Evolutionary conservation across 1,140 invertebrate genomes (phyloP).

Genomic region (Orchestia grillus): DNA sequence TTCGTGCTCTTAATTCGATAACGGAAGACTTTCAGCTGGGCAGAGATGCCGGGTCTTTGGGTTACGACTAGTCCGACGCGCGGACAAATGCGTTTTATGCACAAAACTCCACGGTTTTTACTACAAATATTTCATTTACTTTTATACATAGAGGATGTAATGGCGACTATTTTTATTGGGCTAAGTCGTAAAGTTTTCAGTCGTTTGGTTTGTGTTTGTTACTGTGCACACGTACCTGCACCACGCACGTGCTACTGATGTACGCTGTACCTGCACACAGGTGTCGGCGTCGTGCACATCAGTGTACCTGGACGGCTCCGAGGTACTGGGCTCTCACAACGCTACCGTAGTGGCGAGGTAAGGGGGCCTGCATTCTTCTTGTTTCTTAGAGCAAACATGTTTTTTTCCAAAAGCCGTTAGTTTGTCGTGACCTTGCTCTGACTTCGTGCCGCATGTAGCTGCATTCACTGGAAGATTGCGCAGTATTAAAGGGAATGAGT

Average conservation of each 20-base stretch:
- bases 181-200: background rate
- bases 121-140: background rate
- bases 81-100: background rate
- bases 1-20: too few relatives aligned
- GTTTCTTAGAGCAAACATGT: too few relatives aligned
- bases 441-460: too few relatives aligned
- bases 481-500: too few relatives aligned
- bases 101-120: background rate
- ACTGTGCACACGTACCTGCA: background rate
- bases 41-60: too few relatives aligned
- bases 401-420: too few relatives aligned
- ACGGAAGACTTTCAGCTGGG: too few relatives aligned
- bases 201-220: background rate
- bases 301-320: constrained; percentile 96
- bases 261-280: constrained; percentile 73
- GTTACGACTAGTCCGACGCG: too few relatives aligned
- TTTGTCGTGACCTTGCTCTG: too few relatives aligned
- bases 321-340: constrained; percentile 93
- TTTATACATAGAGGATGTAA: background rate
- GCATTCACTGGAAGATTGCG: too few relatives aligned
- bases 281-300: constrained; percentile 96
- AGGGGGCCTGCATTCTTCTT: background rate
- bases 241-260: background rate
- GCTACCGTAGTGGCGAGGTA: constrained; percentile 85
- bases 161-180: background rate